Evolutionary conservation across 2,888 invertebrate species (phyloP).

Genomic region (Philonicus albiceps): DNA sequence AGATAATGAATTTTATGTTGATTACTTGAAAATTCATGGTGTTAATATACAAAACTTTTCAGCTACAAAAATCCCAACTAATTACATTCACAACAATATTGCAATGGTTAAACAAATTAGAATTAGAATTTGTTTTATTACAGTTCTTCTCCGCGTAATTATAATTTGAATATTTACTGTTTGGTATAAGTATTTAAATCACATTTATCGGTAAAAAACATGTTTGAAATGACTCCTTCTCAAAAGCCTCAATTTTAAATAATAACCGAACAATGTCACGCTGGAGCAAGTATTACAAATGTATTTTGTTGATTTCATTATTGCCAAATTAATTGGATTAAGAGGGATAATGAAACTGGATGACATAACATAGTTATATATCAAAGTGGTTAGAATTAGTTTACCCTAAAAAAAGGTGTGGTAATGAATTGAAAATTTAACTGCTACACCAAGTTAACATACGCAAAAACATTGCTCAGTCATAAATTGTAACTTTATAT

Average conservation of each 20-base stretch:
- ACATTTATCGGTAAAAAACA: background rate
- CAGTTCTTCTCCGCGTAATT: background rate
- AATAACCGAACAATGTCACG: background rate
- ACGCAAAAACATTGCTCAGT: background rate
- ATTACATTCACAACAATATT: background rate
- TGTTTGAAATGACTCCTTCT: too few relatives aligned
- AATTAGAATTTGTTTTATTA: background rate
- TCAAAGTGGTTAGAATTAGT: background rate
- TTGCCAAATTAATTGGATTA: background rate
- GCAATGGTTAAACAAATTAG: background rate
- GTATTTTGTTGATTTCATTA: background rate
- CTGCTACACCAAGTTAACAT: background rate
- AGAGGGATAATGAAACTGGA: background rate
- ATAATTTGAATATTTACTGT: too few relatives aligned
- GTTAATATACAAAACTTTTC: background rate
- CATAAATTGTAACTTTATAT: background rate
- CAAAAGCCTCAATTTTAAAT: background rate
- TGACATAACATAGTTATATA: background rate
- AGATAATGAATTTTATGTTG: constrained; percentile 13
- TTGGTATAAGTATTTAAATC: too few relatives aligned
- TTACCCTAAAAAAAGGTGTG: background rate
- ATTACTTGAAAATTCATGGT: background rate
- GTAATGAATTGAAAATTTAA: background rate
- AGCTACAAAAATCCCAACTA: background rate
- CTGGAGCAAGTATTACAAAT: background rate